Conservation (phyloP, 1,140 invertebrate species). For the Drosophila guanche region DNA sequence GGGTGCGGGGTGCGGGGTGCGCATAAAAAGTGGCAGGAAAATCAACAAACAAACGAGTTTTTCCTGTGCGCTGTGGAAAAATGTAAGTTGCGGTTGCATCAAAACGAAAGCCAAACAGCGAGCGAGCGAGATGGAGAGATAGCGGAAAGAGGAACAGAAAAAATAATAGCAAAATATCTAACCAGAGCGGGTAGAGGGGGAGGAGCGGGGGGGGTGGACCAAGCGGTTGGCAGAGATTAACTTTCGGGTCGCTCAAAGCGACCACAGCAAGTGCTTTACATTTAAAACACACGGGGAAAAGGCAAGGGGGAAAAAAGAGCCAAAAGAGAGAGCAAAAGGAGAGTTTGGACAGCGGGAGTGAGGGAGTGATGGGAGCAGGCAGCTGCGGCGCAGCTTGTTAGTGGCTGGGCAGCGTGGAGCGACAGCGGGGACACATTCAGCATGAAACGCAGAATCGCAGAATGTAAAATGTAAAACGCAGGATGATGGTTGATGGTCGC, state of each 20-base stretch:
- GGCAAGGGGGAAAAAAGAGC: constrained; percentile 22
- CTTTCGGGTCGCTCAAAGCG: constrained; percentile 80
- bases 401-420: constrained; percentile 25
- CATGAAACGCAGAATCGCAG: too few relatives aligned
- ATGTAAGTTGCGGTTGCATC: constrained; percentile 72
- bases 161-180: constrained; percentile 71
- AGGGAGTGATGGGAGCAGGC: background rate
- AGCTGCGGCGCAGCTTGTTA: constrained; percentile 33
- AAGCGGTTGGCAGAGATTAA: constrained; percentile 80
- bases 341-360: background rate
- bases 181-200: constrained; percentile 22
- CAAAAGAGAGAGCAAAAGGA: constrained; percentile 2
- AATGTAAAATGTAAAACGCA: too few relatives aligned
- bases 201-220: constrained; percentile 21
- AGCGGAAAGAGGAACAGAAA: constrained; percentile 15
- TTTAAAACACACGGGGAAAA: constrained; percentile 57
- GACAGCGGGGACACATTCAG: too few relatives aligned
- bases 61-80: constrained; percentile 56
- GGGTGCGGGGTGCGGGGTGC: background rate
- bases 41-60: constrained; percentile 75
- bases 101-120: constrained; percentile 16
- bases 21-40: constrained; percentile 71
- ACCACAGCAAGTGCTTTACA: constrained; percentile 80
- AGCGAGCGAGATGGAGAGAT: constrained; percentile 13
- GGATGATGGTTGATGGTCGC: constrained; percentile 34